Base-by-base conservation (phyloP, 2,888 invertebrate genomes). In the Homarus gammarus region DNA sequence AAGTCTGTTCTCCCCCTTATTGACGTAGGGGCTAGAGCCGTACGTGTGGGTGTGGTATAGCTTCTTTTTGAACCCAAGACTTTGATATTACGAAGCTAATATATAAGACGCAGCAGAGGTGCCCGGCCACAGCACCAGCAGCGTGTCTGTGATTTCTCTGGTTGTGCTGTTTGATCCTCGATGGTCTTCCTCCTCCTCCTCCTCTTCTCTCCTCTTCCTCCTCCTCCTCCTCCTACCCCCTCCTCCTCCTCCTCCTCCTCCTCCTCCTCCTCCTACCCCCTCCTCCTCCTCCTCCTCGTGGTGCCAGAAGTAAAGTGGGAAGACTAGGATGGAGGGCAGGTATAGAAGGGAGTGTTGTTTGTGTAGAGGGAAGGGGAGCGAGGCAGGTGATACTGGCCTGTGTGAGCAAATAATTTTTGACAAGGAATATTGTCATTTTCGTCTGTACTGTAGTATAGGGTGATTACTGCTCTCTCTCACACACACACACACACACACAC, bases 41-140 rank as follows among this genome's bases (percentile, higher is more conserved):
- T 56, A 8, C 56, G 64, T 81, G 61, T 12, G 10, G 81, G 27
- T 64, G 81, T 64, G 22, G 79, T 12, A 27, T 36, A 56, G 81
- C 38, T 38, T 18, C 38, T 18, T 64, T 56, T 61, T 64, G 27
- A 36, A n/a, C 40, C 6, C 64, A 12, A 64, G 31, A 0, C 64
- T 31, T n/a, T 73, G 36, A 44, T 40, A n/a, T 81, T 81, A 79
- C 79, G 81, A 81, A 56, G 56, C 64, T 38, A 81, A 81, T 81
- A 64, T 64, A 38, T 44, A 27, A 38, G 33, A 61, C 61, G 31
- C 15, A 12, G 61, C 8, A 12, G 64, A 38, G 56, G n/a, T 56
- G 12, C 64, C 33, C 12, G 36, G 22, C 75, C 12, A 1, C 75
- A 10, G 27, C 40, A 27, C n/a, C 40, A 27, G 15, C 38, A 22